Conservation (phyloP, 2,797 vertebrate genomes). For the Sebastiscus tertius region DNA sequence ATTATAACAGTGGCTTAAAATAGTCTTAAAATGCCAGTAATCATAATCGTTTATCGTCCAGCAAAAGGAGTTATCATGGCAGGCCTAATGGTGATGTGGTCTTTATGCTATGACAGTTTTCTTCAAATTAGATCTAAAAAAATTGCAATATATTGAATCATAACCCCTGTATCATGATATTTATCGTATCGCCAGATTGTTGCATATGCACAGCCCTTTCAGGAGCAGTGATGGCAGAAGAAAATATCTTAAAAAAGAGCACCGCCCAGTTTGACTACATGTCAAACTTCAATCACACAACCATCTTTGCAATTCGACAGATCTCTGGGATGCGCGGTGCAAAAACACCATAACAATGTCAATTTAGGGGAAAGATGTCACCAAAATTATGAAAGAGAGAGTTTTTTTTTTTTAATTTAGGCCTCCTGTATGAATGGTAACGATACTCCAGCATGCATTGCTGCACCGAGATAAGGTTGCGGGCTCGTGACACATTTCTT, state of each 20-base stretch:
- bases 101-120: not conserved
- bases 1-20: too few relatives aligned
- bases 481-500: conserved; percentile 8
- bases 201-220: not conserved
- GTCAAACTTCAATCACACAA: not conserved
- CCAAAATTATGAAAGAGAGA: not conserved
- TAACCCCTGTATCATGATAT: too few relatives aligned
- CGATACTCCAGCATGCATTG: not conserved
- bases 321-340: not conserved
- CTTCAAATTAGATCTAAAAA: too few relatives aligned
- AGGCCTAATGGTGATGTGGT: not conserved
- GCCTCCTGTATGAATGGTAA: not conserved
- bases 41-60: too few relatives aligned
- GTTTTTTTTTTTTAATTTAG: too few relatives aligned
- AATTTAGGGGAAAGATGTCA: not conserved
- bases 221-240: not conserved
- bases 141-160: too few relatives aligned
- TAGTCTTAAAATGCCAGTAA: too few relatives aligned
- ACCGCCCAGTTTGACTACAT: not conserved
- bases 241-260: not conserved
- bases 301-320: not conserved
- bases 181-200: not conserved
- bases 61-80: too few relatives aligned
- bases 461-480: not conserved
- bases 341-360: not conserved